A percentile compares a stretch with the other conserved stretches of the same genome.
Evolutionary conservation across 53 echinoderm and acorn worm species (phyloP).

Genomic region (Patiria pectinifera): DNA sequence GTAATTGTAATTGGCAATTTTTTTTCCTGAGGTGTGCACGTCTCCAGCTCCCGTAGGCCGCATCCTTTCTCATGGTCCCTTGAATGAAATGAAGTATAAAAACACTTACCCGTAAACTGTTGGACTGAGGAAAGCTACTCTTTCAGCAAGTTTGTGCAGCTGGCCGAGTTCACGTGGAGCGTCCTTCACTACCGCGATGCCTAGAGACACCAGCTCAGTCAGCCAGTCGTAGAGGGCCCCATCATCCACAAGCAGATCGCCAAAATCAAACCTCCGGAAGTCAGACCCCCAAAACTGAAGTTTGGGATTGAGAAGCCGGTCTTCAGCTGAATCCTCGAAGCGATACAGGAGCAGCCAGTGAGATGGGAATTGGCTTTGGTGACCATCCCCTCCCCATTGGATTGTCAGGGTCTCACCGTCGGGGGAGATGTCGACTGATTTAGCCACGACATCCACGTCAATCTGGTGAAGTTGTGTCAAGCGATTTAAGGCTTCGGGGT

Average conservation of each 20-base stretch:
- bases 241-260: conserved; percentile 58
- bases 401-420: conserved; percentile 36
- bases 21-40: no score
- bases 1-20: no score
- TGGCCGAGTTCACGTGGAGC: conserved; percentile 70
- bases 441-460: conserved; percentile 59
- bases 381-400: conserved; percentile 68
- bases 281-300: conserved; percentile 56
- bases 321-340: conserved; percentile 51
- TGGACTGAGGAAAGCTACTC: conserved; percentile 71
- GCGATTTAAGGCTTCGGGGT: conserved; percentile 46
- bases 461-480: conserved; percentile 40
- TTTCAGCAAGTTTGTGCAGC: conserved; percentile 64
- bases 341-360: conserved; percentile 67
- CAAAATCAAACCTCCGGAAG: conserved; percentile 55
- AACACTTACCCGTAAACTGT: conserved; percentile 77
- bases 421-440: conserved; percentile 5
- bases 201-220: conserved; percentile 67
- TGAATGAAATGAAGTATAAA: background rate
- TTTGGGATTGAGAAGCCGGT: conserved; percentile 61
- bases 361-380: conserved; percentile 51
- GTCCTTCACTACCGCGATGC: conserved; percentile 67
- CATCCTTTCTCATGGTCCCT: no score
- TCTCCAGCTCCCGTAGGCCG: no score
- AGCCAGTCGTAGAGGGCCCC: conserved; percentile 72